Base-by-base conservation (phyloP, 2,113 vertebrate species). In the Carettochelys insculpta region DNA sequence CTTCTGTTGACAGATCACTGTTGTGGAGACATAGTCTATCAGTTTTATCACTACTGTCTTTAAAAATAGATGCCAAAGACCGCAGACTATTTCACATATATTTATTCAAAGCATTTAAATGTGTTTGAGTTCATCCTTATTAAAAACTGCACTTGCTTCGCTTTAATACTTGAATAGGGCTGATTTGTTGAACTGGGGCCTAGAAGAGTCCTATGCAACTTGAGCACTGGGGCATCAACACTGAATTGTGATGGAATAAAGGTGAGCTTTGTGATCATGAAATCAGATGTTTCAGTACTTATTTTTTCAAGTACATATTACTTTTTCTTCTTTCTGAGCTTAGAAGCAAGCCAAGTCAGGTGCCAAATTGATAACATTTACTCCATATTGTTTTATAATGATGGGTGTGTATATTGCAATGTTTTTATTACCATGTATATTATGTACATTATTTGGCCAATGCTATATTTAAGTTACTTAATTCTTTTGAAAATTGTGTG, bases 401-500 rank as follows among this genome's bases (percentile, higher is more conserved):
- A 90, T 73, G 80, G 51, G 83, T 90, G 90, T 78, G 92, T 92
- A 24, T 65, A 27, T 65, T 2, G 1, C 12, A 56, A 56, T 82
- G 11, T 8, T 0, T 41, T 93, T 79, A 48, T 73, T 88, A 90
- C 82, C 78, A 92, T 92, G 84, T 91, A 89, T 86, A 77, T 94
- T 89, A 96, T 48, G 43, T 86, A 65, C 31, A 22, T 48, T 91
- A 53, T 93, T 96, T 71, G 14, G 41, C 10, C 25, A 56, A 34
- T 68, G 77, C 92, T 77, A 77, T 58, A 90, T 81, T 77, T 29
- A 77, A 25, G 76, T 13, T 53, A 11, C 50, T 38, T 80, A 89
- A 85, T 89, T 95, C 89, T 95, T 85, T 94, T 95, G 92, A 89
- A 93, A 85, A 89, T 88, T 65, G 87, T 61, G 81, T 92, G 88